Evolutionary conservation across 2,113 vertebrate genomes (phyloP).

Genomic region (Nibea albiflora): DNA sequence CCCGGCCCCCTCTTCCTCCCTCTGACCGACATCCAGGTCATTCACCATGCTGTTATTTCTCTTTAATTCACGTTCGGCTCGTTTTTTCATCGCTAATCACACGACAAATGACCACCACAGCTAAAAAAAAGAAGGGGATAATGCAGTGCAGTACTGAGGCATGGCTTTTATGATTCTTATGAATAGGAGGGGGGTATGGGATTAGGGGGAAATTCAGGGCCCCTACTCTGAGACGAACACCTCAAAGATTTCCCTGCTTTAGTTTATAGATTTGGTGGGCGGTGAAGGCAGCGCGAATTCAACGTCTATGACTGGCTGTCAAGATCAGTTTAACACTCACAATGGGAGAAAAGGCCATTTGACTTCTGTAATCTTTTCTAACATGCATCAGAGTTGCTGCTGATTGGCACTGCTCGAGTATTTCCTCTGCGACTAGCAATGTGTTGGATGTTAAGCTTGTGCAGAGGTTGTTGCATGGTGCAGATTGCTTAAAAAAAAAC

Average conservation of each 20-base stretch:
- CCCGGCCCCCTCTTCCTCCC: conserved; percentile 55
- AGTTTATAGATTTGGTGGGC: conserved; percentile 73
- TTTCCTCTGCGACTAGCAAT: conserved; percentile 44
- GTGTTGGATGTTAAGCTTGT: conserved; percentile 55
- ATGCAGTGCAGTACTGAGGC: conserved; percentile 69
- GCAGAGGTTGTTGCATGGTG: conserved; percentile 42
- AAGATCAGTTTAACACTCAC: conserved; percentile 79
- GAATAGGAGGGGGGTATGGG: conserved; percentile 61
- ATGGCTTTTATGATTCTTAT: conserved; percentile 77
- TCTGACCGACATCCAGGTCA: conserved; percentile 80
- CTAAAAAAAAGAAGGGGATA: conserved; percentile 55
- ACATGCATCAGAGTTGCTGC: conserved; percentile 65
- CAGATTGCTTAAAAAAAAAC: conserved; percentile 34
- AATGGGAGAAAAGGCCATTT: conserved; percentile 81
- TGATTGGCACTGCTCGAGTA: conserved; percentile 65
- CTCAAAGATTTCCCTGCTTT: conserved; percentile 76
- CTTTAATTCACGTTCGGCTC: conserved; percentile 78
- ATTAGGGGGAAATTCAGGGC: conserved; percentile 74
- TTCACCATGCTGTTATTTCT: conserved; percentile 78
- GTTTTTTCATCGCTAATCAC: conserved; percentile 80
- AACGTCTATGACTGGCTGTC: conserved; percentile 77
- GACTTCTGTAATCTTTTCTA: conserved; percentile 80
- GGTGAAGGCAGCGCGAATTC: conserved; percentile 57
- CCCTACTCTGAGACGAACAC: conserved; percentile 69
- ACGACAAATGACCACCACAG: conserved; percentile 78